These are phyloP conservation scores for Volucella zonaria DNA, from an alignment of 2,888 invertebrate genomes.

Conservation along the genomic window DNA sequence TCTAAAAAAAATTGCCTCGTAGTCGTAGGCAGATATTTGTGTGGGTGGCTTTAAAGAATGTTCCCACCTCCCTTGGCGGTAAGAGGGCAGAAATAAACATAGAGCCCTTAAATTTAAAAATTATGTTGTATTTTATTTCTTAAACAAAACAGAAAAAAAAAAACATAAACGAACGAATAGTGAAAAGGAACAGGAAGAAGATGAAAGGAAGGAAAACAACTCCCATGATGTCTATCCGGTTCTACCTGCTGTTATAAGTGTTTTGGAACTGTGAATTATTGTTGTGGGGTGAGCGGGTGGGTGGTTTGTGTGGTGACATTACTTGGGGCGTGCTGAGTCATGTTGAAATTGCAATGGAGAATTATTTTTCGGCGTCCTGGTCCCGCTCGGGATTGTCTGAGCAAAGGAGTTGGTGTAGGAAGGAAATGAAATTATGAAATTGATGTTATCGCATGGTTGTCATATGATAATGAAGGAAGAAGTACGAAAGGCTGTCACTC, in stretches of 20 bases:
- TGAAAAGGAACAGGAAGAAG: not conserved
- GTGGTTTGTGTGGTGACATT: slow-evolving; percentile 36
- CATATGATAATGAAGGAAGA: slow-evolving; percentile 50
- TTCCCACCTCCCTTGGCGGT: too few species aligned
- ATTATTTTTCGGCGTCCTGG: not conserved
- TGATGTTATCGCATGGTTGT: slow-evolving; percentile 55
- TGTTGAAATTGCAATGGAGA: slow-evolving; percentile 41
- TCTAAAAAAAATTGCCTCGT: too few species aligned
- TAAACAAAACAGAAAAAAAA: not conserved
- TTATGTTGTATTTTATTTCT: not conserved
- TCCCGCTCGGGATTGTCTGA: not conserved
- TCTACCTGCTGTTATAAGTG: slow-evolving; percentile 46
- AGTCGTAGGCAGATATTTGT: too few species aligned
- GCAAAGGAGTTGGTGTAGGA: not conserved
- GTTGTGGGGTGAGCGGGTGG: slow-evolving; percentile 33
- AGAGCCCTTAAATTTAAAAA: not conserved
- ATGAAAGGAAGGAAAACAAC: slow-evolving; percentile 4
- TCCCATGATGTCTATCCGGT: not conserved
- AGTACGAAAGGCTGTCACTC: slow-evolving; percentile 15
- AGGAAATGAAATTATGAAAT: slow-evolving; percentile 63
- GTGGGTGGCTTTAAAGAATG: too few species aligned
- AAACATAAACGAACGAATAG: not conserved
- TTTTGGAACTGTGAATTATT: slow-evolving; percentile 49
- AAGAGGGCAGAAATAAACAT: too few species aligned
- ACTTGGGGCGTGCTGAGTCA: slow-evolving; percentile 29